Evolutionary conservation across 2,888 invertebrate species (phyloP).

Genomic region (Eretmocerus hayati): DNA sequence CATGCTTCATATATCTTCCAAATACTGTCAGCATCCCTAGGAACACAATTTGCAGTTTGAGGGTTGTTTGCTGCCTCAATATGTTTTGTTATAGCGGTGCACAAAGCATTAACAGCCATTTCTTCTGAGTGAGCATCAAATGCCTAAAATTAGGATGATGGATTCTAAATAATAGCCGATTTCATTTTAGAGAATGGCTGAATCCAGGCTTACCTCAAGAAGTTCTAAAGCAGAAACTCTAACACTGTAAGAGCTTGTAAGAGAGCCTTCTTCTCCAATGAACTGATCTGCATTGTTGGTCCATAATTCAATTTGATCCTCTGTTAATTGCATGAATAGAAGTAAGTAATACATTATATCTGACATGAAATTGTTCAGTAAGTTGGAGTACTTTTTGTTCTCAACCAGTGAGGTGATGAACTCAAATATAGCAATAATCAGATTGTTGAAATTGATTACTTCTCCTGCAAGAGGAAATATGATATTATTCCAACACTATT

Average conservation of each 20-base stretch:
- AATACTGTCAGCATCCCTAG: slow-evolving; percentile 43
- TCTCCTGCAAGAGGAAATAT: slow-evolving; percentile 48
- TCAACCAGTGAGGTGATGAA: slow-evolving; percentile 59
- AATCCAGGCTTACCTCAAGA: slow-evolving; percentile 48
- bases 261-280: slow-evolving; percentile 63
- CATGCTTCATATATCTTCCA: slow-evolving; percentile 65
- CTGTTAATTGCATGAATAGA: slow-evolving; percentile 63
- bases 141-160: no score
- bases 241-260: slow-evolving; percentile 57
- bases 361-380: slow-evolving; percentile 55
- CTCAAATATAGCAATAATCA: slow-evolving; percentile 62
- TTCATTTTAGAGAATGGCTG: neutral
- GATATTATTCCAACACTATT: no score
- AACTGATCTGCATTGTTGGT: slow-evolving; percentile 58
- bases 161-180: neutral
- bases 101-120: slow-evolving; percentile 52
- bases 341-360: slow-evolving; percentile 62
- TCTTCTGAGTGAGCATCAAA: slow-evolving; percentile 49
- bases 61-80: slow-evolving; percentile 53
- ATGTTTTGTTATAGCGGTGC: slow-evolving; percentile 55
- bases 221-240: slow-evolving; percentile 61
- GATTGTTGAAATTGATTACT: slow-evolving; percentile 56
- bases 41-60: slow-evolving; percentile 40
- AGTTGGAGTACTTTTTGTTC: slow-evolving; percentile 51
- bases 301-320: slow-evolving; percentile 61